These are phyloP conservation scores for Melieria crassipennis DNA, from an alignment of 2,888 invertebrate species.

Conservation along the genomic window DNA sequence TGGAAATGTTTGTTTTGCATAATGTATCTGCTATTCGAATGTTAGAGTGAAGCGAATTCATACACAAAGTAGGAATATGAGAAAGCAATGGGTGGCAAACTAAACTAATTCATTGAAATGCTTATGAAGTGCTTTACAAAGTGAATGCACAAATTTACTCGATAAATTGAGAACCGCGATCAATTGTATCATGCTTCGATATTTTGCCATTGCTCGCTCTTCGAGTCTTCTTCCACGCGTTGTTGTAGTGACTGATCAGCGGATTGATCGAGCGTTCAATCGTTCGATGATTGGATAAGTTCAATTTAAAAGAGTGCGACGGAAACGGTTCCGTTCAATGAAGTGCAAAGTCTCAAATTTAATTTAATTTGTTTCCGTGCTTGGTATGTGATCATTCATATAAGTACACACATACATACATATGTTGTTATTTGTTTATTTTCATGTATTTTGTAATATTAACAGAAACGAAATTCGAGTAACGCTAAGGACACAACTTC, in stretches of 20 bases:
- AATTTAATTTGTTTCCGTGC: constrained; percentile 17
- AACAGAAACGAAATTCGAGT: background rate
- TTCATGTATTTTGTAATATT: background rate
- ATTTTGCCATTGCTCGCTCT: too few species aligned
- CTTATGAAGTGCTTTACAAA: too few species aligned
- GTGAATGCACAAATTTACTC: too few species aligned
- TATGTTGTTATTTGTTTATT: background rate
- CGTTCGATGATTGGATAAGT: constrained; percentile 5
- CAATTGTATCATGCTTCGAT: too few species aligned
- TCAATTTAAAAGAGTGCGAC: constrained; percentile 17
- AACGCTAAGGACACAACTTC: background rate
- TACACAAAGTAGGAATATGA: too few species aligned
- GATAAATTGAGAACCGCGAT: too few species aligned
- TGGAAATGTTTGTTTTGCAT: too few species aligned
- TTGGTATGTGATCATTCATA: background rate
- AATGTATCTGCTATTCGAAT: too few species aligned
- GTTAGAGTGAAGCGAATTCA: too few species aligned
- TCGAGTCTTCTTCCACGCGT: background rate
- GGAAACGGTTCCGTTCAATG: constrained; percentile 35
- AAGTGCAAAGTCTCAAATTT: constrained; percentile 46
- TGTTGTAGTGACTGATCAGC: background rate
- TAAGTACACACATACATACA: background rate
- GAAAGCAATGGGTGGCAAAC: too few species aligned
- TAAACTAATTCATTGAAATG: too few species aligned
- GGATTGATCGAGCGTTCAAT: background rate